Conservation (phyloP, 2,113 vertebrate genomes). For the Dasyurus viverrinus region DNA sequence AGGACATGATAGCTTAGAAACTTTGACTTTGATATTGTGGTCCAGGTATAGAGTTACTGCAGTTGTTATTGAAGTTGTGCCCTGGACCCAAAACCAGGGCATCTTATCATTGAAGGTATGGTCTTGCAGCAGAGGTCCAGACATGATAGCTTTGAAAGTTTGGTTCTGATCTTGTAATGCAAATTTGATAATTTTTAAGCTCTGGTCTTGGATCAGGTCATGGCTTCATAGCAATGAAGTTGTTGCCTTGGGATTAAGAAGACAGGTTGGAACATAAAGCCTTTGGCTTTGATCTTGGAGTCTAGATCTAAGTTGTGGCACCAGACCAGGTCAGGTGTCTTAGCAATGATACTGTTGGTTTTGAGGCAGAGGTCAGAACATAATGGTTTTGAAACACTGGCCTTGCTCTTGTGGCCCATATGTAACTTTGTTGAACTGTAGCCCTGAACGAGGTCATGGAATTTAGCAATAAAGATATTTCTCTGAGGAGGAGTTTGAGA, state of each 20-base stretch:
- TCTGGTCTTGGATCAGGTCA: neutral
- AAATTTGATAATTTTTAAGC: neutral
- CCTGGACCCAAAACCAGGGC: neutral
- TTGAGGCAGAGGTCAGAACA: neutral
- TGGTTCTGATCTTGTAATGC: neutral
- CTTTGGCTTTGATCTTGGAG: neutral
- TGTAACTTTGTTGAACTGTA: neutral
- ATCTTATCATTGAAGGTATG: neutral
- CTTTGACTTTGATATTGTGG: neutral
- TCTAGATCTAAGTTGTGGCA: neutral
- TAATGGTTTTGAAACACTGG: neutral
- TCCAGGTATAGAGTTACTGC: neutral
- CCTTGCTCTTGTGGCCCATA: neutral
- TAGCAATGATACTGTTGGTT: neutral
- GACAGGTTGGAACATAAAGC: neutral
- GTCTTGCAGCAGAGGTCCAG: neutral
- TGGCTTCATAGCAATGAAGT: neutral
- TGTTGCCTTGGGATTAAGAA: neutral
- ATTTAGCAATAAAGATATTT: neutral
- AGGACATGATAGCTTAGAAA: neutral
- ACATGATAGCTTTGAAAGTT: neutral
- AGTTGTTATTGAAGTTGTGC: neutral
- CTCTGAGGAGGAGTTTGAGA: neutral
- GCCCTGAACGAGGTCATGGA: neutral
- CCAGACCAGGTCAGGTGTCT: neutral